Base-by-base conservation (phyloP, 2,797 vertebrate genomes). In the Syndactyla subalaris region DNA sequence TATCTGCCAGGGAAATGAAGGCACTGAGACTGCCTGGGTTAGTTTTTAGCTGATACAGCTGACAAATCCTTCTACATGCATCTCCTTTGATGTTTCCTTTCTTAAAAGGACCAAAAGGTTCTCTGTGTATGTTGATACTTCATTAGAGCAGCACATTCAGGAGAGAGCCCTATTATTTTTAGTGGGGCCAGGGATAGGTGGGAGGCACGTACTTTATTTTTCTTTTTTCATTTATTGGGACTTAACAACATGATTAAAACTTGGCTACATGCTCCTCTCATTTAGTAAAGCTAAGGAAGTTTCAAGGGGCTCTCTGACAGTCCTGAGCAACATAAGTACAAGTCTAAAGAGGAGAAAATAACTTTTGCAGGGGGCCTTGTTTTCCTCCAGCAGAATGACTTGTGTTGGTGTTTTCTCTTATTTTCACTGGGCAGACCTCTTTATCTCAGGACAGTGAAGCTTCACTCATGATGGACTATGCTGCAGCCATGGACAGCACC, bases 401-500 rank as follows among this genome's bases (percentile, higher is more conserved):
- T 29, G 18, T 83, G 49, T 92, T 66, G 68, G 6, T 65, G 29
- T 67, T 63, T 22, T 89, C 63, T 93, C 34, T 76, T 84, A 10
- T 65, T 89, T 92, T 75, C 38, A 14, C 63, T 18, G 76, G 51
- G 32, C 91, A 98, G 98, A 98, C 98, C 22, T 98, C 99, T 14
- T 88, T 99, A 91, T 98, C 99, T 98, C 99, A 99, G 98, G 99
- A 99, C 84, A 98, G 98, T 10, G 98, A 98, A 77, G 97, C 98
- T 39, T 96, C 98, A 41, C 97, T 99, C 88, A 99, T 99, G 99
- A 98, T 98, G 32, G 98, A 98, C 95, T 99, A 99, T 19, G 98
- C 98, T 7, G 99, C 99, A 36, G 98, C 99, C 32, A 99, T 99
- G 99, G 99, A 99, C 26, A 98, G 98, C 46, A 98, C 98, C 3